Evolutionary conservation across 2,888 invertebrate species (phyloP), one percentile per base, ranked within the genome.

Genomic region (Gymnoscelis rufifasciata): DNA sequence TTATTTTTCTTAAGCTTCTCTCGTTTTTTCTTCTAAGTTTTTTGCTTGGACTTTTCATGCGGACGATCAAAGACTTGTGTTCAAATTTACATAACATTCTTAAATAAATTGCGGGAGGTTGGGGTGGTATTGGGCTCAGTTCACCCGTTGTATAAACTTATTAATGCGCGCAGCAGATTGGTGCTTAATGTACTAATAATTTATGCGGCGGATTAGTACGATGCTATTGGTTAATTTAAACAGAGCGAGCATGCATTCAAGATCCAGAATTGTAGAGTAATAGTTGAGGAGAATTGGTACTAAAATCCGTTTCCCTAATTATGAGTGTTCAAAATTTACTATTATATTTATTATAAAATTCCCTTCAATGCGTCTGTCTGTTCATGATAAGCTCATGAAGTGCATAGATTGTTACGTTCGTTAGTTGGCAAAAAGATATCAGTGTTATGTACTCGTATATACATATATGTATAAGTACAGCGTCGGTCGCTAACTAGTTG

Each of bases 1-100:
- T 89, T 89, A 89, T 89, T 89, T 89, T 89, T 88, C 86, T 84
- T 86, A 86, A 88, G 88, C 88, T 77, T 68, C 82, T 78, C 80
- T 74, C 80, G 81, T 78, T 84, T 86, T 83, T 84, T 82, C 79
- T 75, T 76, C 73, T 78, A 82, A 83, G 67, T 78, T 87, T 84
- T 86, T 83, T 82, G 68, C 82, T 78, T 76, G 86, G 84, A 87
- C 86, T 87, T 86, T 82, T 83, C 83, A 83, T 80, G 83, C 86
- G 81, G 78, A 81, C 87, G 88, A 87, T 88, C 88, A 88, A 88
- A 88, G 88, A 87, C 83, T 82, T 81, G 83, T 87, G 88, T 87
- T 83, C 79, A 78, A 86, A 88, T 88, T 88, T 87, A 86, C 88
- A 88, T 88, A 87, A 87, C 87, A 88, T 88, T 83, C 83, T 87